Evolutionary conservation across 2,888 invertebrate species (phyloP), one percentile per base, ranked within the genome.

Genomic region (Harmothoe impar): DNA sequence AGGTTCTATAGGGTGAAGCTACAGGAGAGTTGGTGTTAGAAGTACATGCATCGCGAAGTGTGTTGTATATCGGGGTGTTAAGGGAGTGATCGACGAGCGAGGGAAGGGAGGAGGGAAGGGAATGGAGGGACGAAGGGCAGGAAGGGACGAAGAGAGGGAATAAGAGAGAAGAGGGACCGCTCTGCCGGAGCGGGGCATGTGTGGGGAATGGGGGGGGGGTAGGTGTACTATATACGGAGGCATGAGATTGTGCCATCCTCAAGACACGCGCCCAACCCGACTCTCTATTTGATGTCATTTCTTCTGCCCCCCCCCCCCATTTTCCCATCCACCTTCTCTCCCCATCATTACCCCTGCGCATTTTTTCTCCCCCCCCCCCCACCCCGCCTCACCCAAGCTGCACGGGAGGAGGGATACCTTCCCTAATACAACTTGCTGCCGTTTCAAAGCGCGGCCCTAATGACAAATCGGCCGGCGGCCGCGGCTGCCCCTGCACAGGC

Each of bases 391-490:
- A 43, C 43, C 43, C 43, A 43, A 3, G 43, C 43, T n/a, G 43
- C 43, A 43, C 43, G 10, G 43, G 43, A 43, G 43, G 43, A 43
- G 43, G 10, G 43, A 43, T 43, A 43, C 43, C 43, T 43, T 43
- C 43, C 43, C 43, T 10, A 43, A 43, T 43, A 5, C 62, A 62
- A 62, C 7, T 62, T 62, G 62, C 62, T 35, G 33, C 35, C 84
- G 84, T 84, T 43, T 84, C 84, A 84, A 84, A 84, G 84, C 84
- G 51, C 20, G 51, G 17, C 17, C 33, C 20, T 84, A 84, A 84
- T 84, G 84, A 84, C 78, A 78, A 78, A 35, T 84, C 43, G 43
- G 84, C n/a, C 51, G 51, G 51, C 43, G 84, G 84, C 51, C 43
- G 29, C 77, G 31, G 17, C 35, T 7, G 25, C 78, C 78, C 35